These are phyloP conservation scores for Lamproptera curius DNA, from an alignment of 2,888 invertebrate genomes.

Conservation along the genomic window DNA sequence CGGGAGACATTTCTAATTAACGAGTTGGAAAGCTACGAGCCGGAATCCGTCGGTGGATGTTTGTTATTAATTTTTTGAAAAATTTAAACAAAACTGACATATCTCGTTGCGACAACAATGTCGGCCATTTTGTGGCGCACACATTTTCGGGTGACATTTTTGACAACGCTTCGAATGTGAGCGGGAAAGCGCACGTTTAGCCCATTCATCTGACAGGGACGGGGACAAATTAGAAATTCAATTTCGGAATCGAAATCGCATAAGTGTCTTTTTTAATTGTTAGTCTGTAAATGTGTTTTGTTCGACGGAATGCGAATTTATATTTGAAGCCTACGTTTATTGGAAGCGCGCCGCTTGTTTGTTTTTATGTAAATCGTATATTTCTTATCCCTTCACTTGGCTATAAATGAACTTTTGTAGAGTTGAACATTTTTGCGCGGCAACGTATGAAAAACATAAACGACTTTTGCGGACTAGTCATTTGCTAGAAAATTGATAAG, in stretches of 20 bases:
- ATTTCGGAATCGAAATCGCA: background rate
- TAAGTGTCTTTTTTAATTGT: conserved; percentile 1
- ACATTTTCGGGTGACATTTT: conserved; percentile 57
- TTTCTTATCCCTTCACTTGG: too few relatives aligned
- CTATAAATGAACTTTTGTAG: too few relatives aligned
- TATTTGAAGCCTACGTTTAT: too few relatives aligned
- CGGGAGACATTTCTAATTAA: conserved; percentile 73
- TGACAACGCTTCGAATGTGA: conserved; percentile 32
- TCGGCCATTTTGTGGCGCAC: conserved; percentile 52
- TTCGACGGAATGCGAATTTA: background rate
- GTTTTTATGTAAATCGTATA: too few relatives aligned
- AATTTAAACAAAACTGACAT: conserved; percentile 73
- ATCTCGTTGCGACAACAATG: conserved; percentile 67
- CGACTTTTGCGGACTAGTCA: background rate
- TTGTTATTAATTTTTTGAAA: conserved; percentile 68
- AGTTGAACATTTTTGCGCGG: too few relatives aligned
- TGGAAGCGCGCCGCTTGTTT: too few relatives aligned
- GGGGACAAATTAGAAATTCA: conserved; percentile 3
- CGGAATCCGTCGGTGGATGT: conserved; percentile 48
- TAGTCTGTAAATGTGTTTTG: background rate
- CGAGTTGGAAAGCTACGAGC: conserved; percentile 39
- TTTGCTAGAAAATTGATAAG: conserved; percentile 4
- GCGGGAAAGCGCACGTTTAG: conserved; percentile 25
- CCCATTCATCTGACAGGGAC: conserved; percentile 2
- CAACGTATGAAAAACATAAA: background rate